Conservation (phyloP, 2,888 invertebrate genomes). For the Thelaira solivaga region DNA sequence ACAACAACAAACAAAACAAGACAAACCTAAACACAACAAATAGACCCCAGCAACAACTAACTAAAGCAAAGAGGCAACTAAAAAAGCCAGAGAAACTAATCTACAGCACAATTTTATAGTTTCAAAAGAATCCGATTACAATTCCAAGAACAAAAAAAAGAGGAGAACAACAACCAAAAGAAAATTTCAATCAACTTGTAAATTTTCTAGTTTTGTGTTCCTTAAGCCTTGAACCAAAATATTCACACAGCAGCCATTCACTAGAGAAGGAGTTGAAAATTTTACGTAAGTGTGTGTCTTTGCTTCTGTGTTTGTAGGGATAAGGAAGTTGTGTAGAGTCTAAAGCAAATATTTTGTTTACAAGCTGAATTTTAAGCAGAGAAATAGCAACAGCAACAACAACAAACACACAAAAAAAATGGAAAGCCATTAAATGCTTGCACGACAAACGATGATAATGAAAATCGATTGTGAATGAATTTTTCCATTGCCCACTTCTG, state of each 20-base stretch:
- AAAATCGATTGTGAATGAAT: too few species aligned
- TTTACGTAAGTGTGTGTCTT: background rate
- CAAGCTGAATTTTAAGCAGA: conserved; percentile 63
- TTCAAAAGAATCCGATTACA: conserved; percentile 65
- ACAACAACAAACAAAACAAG: background rate
- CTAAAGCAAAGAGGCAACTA: background rate
- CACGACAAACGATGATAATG: too few species aligned
- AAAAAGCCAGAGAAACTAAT: conserved; percentile 9
- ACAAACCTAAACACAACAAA: too few species aligned
- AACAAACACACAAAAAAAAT: conserved; percentile 13
- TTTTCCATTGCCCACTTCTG: too few species aligned
- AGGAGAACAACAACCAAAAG: conserved; percentile 43
- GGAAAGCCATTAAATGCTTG: background rate
- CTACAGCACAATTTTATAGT: conserved; percentile 45
- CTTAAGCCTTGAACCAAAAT: conserved; percentile 12
- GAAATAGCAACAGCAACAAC: conserved; percentile 60
- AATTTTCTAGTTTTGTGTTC: background rate
- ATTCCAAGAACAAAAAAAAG: too few species aligned
- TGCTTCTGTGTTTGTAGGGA: background rate
- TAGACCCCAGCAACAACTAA: background rate
- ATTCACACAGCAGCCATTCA: conserved; percentile 27
- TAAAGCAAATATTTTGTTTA: conserved; percentile 66
- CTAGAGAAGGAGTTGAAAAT: conserved; percentile 16
- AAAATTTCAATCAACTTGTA: conserved; percentile 32
- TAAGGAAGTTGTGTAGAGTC: conserved; percentile 38